Conservation (phyloP, 2,797 vertebrate genomes). For the Phoeniculus purpureus region DNA sequence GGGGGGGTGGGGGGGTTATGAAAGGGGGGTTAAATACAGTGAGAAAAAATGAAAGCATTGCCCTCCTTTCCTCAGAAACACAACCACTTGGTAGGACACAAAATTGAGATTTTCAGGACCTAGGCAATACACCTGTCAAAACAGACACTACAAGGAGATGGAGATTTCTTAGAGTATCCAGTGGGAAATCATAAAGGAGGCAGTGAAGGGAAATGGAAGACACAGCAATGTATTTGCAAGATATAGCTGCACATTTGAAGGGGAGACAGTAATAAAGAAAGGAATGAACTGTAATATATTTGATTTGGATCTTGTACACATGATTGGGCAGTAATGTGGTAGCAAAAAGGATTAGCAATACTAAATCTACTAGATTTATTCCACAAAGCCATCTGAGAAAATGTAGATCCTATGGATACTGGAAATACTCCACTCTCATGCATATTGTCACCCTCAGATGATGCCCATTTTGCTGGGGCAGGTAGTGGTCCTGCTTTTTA, state of each 20-base stretch:
- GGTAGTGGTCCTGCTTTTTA: neutral
- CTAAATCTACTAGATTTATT: neutral
- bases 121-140: neutral
- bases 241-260: neutral
- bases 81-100: neutral
- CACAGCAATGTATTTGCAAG: neutral
- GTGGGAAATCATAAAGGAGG: neutral
- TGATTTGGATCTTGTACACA: neutral
- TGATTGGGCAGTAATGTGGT: neutral
- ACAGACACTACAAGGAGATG: neutral
- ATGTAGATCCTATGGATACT: neutral
- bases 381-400: neutral
- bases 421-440: neutral
- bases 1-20: too few relatives aligned
- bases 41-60: neutral
- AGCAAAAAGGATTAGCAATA: neutral
- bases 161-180: neutral
- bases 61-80: neutral
- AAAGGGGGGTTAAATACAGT: neutral
- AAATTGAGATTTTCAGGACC: neutral
- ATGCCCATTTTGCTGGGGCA: neutral
- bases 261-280: neutral
- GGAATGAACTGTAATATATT: neutral
- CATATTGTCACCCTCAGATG: neutral
- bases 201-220: neutral